phyloP scores from a whole-genome alignment of 2,113 vertebrate species.

The Ictalurus furcatus region DNA sequence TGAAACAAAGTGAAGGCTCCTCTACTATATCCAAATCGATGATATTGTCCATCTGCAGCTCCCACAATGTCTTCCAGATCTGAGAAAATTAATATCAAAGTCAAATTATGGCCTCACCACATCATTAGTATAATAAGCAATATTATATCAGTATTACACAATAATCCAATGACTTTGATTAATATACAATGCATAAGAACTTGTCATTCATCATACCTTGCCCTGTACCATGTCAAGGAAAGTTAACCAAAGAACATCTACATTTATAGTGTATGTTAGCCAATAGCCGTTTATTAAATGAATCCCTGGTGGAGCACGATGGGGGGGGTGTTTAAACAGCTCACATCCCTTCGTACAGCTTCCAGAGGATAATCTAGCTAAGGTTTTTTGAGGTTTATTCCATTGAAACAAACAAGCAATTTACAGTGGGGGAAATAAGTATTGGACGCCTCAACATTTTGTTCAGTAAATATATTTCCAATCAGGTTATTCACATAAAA shows the following conservation, averaged over 20 bases:
- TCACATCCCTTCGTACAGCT: too few species aligned
- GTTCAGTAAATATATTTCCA: too few species aligned
- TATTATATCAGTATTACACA: neutral
- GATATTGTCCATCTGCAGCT: slow-evolving; percentile 35
- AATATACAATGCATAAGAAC: neutral
- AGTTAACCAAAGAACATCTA: too few species aligned
- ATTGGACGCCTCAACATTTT: too few species aligned
- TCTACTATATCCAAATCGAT: neutral
- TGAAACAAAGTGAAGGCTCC: too few species aligned
- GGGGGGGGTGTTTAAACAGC: neutral
- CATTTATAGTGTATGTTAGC: neutral
- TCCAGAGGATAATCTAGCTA: neutral
- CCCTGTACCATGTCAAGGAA: too few species aligned
- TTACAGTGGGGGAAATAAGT: slow-evolving; percentile 37
- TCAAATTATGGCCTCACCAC: neutral
- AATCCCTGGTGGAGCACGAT: neutral
- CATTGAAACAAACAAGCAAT: too few species aligned
- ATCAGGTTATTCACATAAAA: too few species aligned
- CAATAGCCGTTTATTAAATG: neutral
- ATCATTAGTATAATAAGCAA: neutral
- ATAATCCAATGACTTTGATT: neutral
- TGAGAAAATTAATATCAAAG: neutral
- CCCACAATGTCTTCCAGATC: neutral
- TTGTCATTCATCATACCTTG: neutral
- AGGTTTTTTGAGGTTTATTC: too few species aligned